Conservation (phyloP, 2,113 vertebrate species). For the Semnornis frantzii region DNA sequence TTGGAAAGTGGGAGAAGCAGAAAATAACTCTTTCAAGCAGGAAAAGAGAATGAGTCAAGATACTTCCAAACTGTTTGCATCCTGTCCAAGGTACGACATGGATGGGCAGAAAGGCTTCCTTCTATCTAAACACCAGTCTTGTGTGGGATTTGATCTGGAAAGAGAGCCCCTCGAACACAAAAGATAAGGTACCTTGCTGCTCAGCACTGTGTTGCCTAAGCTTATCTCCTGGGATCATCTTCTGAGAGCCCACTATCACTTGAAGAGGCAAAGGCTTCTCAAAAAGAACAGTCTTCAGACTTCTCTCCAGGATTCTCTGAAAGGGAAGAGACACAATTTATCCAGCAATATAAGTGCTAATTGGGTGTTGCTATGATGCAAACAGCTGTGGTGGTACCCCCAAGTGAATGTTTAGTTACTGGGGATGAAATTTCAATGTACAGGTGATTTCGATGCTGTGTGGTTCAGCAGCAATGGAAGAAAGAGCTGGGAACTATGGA, state of each 20-base stretch:
- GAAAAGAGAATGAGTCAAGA: not conserved
- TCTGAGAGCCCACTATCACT: not conserved
- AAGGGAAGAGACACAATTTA: not conserved
- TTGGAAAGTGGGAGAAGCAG: not conserved
- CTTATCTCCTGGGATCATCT: not conserved
- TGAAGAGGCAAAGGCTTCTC: not conserved
- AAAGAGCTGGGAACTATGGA: not conserved
- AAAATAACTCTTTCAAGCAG: not conserved
- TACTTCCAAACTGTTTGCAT: accelerated
- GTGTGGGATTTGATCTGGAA: not conserved
- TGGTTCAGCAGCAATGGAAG: not conserved
- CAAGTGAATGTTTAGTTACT: accelerated
- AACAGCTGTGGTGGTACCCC: not conserved
- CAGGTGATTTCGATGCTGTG: not conserved
- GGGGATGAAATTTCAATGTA: not conserved
- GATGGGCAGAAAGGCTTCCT: not conserved
- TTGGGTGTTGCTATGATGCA: not conserved
- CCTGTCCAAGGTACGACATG: not conserved
- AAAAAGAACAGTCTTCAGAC: not conserved
- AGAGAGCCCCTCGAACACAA: not conserved
- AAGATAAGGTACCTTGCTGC: not conserved
- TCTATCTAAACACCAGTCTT: not conserved
- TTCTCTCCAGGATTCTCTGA: not conserved
- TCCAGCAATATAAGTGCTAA: not conserved
- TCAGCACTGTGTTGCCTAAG: not conserved